These are phyloP conservation scores for Chionomys nivalis DNA, from an alignment of 2,113 vertebrate species.

Conservation along the genomic window DNA sequence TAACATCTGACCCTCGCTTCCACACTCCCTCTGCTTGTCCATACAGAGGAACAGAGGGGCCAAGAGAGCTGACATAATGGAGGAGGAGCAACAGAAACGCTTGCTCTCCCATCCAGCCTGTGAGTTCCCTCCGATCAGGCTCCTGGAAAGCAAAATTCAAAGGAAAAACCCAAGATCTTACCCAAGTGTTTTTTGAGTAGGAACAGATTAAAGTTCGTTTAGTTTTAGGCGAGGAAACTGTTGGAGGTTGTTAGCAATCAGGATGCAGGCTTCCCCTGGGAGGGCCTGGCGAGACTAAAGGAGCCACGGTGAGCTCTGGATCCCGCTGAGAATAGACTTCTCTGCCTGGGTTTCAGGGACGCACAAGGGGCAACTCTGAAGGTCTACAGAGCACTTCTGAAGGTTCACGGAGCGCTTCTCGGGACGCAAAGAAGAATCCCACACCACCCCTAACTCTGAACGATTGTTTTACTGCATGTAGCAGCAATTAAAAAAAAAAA, in stretches of 20 bases:
- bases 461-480: not conserved
- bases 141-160: not conserved
- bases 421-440: not conserved
- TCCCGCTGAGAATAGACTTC: not conserved
- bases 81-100: not conserved
- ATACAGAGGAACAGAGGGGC: not conserved
- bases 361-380: not conserved
- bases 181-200: not conserved
- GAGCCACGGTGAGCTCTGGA: fast-evolving
- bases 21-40: not conserved
- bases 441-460: not conserved
- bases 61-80: not conserved
- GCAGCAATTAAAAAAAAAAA: not conserved
- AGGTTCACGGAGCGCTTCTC: not conserved
- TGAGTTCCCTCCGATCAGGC: not conserved
- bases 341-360: not conserved
- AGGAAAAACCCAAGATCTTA: not conserved
- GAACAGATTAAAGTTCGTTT: not conserved
- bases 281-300: not conserved
- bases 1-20: not conserved
- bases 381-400: not conserved
- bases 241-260: conserved; percentile 15
- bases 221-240: not conserved
- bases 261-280: no score
- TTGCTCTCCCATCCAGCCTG: not conserved